A percentile compares a stretch with the other conserved stretches of the same genome.
phyloP scores from a whole-genome alignment of 1,140 invertebrate genomes.

The Chironomus tepperi region DNA sequence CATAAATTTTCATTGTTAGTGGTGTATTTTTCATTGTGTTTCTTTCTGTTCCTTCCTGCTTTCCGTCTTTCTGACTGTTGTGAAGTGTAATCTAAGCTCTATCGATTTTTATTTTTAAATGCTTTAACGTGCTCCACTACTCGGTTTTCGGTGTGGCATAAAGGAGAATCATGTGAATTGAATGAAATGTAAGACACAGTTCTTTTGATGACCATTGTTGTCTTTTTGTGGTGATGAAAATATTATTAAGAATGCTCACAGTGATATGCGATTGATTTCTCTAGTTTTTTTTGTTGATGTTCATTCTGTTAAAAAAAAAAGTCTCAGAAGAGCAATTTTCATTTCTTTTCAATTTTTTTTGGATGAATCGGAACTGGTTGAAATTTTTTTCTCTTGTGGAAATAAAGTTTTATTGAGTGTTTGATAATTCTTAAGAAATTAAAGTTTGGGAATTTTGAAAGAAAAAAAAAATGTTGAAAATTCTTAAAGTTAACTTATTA shows the following conservation, averaged over 20 bases:
- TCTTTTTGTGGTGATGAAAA: neutral
- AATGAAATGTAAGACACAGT: neutral
- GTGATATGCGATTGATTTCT: too few relatives aligned
- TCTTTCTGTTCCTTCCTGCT: neutral
- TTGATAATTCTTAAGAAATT: too few relatives aligned
- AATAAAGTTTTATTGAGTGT: too few relatives aligned
- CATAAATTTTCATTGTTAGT: neutral
- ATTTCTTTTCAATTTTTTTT: too few relatives aligned
- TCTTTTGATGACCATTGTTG: neutral
- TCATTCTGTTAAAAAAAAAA: too few relatives aligned
- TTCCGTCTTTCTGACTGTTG: neutral
- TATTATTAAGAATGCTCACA: neutral
- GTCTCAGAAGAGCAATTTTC: too few relatives aligned
- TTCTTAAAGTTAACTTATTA: too few relatives aligned
- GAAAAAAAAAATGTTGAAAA: too few relatives aligned
- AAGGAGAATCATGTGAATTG: conserved; percentile 4
- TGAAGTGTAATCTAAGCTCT: conserved; percentile 1
- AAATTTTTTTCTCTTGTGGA: too few relatives aligned
- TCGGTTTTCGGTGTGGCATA: neutral
- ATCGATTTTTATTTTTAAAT: conserved; percentile 3
- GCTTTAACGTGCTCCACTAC: neutral
- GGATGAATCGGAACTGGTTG: too few relatives aligned
- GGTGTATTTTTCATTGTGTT: neutral
- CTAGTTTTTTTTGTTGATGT: too few relatives aligned
- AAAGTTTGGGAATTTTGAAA: too few relatives aligned